Evolutionary conservation across 2,797 vertebrate species (phyloP), one percentile per base, ranked within the genome.

Genomic region (Notolabrus celidotus): DNA sequence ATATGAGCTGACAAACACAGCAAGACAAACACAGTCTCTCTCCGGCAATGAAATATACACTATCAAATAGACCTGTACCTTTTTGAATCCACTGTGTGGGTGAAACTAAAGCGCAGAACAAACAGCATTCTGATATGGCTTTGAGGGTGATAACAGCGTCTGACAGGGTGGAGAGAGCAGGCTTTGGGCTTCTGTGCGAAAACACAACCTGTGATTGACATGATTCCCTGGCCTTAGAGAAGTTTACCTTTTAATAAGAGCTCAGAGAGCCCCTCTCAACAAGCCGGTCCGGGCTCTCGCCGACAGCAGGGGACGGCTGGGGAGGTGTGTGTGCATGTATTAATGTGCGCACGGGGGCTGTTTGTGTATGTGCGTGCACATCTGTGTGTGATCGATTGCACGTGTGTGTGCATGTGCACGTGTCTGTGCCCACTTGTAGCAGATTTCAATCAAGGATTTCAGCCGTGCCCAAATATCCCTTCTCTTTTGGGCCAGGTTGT

Each of bases 81-180:
- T 95, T 97, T 94, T 95, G 95, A 96, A 95, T 95, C 94, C 91
- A 88, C 93, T 89, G 92, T 93, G 95, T 91, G 94, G 84, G 92
- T 91, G 92, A 94, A 96, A 95, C 95, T 95, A 96, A 97, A 97
- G 95, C 70, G 74, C 92, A 97, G 96, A 97, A 97, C 96, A 97
- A 97, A 97, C 95, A 92, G 88, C 90, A 93, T 94, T 95, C 94
- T 96, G 96, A 96, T 95, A 94, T 84, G 91, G 87, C 95, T 96
- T 96, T 96, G 96, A 96, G 95, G 95, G 94, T 92, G 95, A 94
- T 96, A 97, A 96, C 94, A 92, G 93, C 94, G 86, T 88, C 93
- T 95, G 92, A 94, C 92, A 92, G 93, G 83, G 80, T 89, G 91
- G 90, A 91, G 91, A 92, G 91, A 89, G 79, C 84, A 66, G 90